phyloP scores from a whole-genome alignment of 1,140 invertebrate species.

The Drosophila chauvacae region DNA sequence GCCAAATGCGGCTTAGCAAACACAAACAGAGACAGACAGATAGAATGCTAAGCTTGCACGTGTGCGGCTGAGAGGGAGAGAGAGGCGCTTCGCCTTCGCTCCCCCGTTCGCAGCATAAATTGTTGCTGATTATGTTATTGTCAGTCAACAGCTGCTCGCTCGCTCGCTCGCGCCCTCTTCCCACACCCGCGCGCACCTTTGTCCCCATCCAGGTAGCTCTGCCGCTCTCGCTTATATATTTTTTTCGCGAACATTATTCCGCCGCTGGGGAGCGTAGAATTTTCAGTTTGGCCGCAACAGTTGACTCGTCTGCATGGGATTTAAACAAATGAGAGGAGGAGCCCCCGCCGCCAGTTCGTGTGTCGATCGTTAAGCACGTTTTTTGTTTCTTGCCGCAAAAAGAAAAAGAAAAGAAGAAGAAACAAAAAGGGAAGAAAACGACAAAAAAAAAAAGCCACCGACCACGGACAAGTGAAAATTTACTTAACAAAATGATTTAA shows the following conservation, averaged over 20 bases:
- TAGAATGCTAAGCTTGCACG: slow-evolving; percentile 62
- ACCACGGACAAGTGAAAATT: slow-evolving; percentile 32
- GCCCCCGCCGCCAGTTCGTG: slow-evolving; percentile 30
- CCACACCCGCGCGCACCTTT: slow-evolving; percentile 8
- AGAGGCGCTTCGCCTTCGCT: slow-evolving; percentile 1
- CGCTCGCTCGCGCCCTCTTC: slow-evolving; percentile 12
- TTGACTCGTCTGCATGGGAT: slow-evolving; percentile 79
- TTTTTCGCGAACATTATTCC: slow-evolving; percentile 47
- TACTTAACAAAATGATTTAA: slow-evolving; percentile 49
- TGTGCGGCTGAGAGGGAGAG: slow-evolving; percentile 38
- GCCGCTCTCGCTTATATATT: slow-evolving; percentile 24
- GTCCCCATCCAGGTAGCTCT: slow-evolving; percentile 13
- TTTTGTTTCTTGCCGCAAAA: slow-evolving; percentile 44
- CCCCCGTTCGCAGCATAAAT: slow-evolving; percentile 65
- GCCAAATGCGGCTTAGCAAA: slow-evolving; percentile 73
- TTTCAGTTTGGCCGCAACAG: slow-evolving; percentile 76
- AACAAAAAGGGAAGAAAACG: slow-evolving; percentile 3
- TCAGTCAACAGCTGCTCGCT: slow-evolving; percentile 65
- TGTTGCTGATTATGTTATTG: slow-evolving; percentile 75
- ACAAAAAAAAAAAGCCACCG: slow-evolving; percentile 8
- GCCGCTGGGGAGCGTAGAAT: slow-evolving; percentile 57
- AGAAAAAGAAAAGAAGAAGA: slow-evolving; percentile 3
- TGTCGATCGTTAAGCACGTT: slow-evolving; percentile 74
- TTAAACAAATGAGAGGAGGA: slow-evolving; percentile 39
- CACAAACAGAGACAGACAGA: slow-evolving; percentile 33